These are phyloP conservation scores for Cantharis flavilabris DNA, from an alignment of 2,888 invertebrate genomes.

Conservation along the genomic window DNA sequence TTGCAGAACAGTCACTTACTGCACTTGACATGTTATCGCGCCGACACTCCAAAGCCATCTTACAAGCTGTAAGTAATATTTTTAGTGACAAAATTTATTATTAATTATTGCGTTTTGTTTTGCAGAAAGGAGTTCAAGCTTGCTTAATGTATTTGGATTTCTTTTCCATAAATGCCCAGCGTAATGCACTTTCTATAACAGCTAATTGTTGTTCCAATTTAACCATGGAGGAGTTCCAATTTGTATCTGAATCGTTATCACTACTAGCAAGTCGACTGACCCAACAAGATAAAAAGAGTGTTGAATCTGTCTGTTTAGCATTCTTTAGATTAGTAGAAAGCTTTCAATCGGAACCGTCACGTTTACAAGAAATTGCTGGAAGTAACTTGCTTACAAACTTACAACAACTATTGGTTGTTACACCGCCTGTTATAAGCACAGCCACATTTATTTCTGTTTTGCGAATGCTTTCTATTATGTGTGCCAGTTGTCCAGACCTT, in stretches of 20 bases:
- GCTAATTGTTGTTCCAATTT: constrained; percentile 98
- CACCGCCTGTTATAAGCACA: constrained; percentile 93
- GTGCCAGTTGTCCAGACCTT: constrained; percentile 91
- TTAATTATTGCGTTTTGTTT: constrained; percentile 28
- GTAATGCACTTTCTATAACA: constrained; percentile 93
- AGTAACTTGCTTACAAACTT: constrained; percentile 89
- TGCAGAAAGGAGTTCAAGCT: constrained; percentile 91
- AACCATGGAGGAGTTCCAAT: constrained; percentile 91
- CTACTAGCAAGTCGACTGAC: constrained; percentile 79
- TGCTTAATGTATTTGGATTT: constrained; percentile 97
- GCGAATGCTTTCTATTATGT: constrained; percentile 95
- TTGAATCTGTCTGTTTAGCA: constrained; percentile 95
- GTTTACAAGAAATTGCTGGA: constrained; percentile 92
- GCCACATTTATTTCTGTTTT: constrained; percentile 96
- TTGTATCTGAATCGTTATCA: constrained; percentile 85
- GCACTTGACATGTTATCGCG: constrained; percentile 96
- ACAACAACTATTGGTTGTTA: constrained; percentile 90
- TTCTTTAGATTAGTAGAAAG: constrained; percentile 97
- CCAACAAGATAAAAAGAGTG: constrained; percentile 95
- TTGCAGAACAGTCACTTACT: constrained; percentile 97
- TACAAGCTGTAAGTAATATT: constrained; percentile 77
- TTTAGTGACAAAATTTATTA: background rate
- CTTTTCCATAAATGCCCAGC: constrained; percentile 97
- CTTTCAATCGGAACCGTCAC: constrained; percentile 88
- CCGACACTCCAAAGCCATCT: constrained; percentile 93